Base-by-base conservation (phyloP, 2,797 vertebrate species). In the Danionella dracula region DNA sequence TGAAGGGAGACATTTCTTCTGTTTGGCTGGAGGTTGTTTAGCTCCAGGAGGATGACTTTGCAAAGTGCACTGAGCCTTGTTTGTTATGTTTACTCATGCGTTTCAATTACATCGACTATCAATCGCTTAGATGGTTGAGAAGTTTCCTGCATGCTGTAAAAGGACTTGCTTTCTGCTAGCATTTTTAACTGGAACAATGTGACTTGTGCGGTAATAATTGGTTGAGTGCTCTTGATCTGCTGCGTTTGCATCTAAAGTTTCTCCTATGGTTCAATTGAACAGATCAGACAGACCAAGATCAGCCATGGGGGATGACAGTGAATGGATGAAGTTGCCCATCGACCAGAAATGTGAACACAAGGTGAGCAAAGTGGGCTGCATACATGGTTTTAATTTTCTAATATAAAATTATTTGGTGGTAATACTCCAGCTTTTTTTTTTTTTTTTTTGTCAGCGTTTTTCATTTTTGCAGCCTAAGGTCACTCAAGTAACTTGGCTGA, bases 271-370 rank as follows among this genome's bases (percentile, higher is more conserved):
- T 16, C 42, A 89, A 87, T 77, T 80, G 57, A 83, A 48, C 63
- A 78, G 61, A 49, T 82, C 78, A 82, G 80, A 79, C 74, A 53
- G 67, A 79, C 79, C 69, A 74, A 42, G 34, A 50, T 46, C 58
- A 13, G 34, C 61, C 58, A 99, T 99, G 96, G 96, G 90, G 88
- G 96, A 99, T 66, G 96, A 98, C 78, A 96, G 90, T 37, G 96
- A 99, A 77, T 99, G 96, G 96, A 89, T 96, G 89, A 99, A 99
- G 85, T 86, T 99, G 81, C 93, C 96, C 20, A 79, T 93, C 66
- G 96, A 99, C 82, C 96, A 99, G 83, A 98, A 96, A 87, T 99
- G 96, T 85, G 96, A 98, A 86, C 96, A 99, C 75, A 99, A 99
- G 95, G 96, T 98, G 81, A 86, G 76, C 38, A 8, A 74, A 80